phyloP scores from a whole-genome alignment of 1,140 invertebrate genomes.

The Atta cephalotes region DNA sequence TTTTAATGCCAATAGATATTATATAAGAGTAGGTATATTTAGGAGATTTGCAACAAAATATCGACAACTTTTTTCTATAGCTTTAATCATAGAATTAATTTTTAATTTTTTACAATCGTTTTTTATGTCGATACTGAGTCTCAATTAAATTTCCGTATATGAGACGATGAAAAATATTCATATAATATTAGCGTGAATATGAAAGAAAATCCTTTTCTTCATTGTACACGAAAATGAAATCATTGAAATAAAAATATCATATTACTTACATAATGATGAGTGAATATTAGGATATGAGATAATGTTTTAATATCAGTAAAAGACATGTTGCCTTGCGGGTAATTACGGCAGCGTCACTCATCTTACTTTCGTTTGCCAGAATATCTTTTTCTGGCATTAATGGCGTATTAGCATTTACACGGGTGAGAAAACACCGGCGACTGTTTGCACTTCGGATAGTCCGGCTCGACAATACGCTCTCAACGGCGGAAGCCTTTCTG shows the following conservation, averaged over 20 bases:
- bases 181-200: background rate
- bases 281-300: slow-evolving; percentile 27
- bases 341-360: slow-evolving; percentile 33
- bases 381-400: slow-evolving; percentile 48
- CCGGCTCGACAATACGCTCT: slow-evolving; percentile 37
- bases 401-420: slow-evolving; percentile 56
- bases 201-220: background rate
- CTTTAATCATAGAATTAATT: background rate
- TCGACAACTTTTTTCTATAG: background rate
- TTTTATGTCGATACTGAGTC: background rate
- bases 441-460: slow-evolving; percentile 47
- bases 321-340: slow-evolving; percentile 21
- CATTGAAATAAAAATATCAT: background rate
- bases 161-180: background rate
- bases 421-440: slow-evolving; percentile 44
- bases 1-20: background rate
- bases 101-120: background rate
- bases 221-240: too few relatives aligned
- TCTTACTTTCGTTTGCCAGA: slow-evolving; percentile 48
- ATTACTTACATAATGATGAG: background rate
- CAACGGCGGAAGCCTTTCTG: slow-evolving; percentile 55
- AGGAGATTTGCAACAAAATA: background rate
- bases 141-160: background rate
- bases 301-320: slow-evolving; percentile 49
- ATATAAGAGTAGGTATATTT: background rate